Percentiles rank a stretch among this genome's conserved stretches.
Conservation (phyloP, 1,140 invertebrate genomes). For the Cydia pomonella region DNA sequence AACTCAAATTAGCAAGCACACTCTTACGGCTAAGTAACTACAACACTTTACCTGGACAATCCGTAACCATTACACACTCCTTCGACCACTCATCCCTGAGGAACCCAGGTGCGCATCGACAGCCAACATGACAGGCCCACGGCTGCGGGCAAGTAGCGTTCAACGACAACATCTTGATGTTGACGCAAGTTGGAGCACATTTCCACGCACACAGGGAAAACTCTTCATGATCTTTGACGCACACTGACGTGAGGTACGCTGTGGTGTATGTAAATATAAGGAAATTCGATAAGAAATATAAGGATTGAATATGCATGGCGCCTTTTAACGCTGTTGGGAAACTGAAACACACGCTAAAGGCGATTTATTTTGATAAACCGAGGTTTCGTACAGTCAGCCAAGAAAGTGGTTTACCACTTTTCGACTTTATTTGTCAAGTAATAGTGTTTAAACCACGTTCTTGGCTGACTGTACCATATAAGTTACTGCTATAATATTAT, state of each 20-base stretch:
- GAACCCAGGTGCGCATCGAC: conserved; percentile 62
- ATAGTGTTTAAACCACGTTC: no score
- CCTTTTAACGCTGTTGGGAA: not conserved
- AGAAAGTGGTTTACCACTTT: no score
- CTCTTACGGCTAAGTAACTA: no score
- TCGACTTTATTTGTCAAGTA: no score
- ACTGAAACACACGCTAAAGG: not conserved
- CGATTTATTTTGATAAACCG: not conserved
- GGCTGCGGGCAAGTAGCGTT: conserved; percentile 45
- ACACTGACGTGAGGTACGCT: conserved; percentile 54
- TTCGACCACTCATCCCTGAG: conserved; percentile 65
- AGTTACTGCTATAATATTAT: no score
- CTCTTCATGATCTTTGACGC: conserved; percentile 57
- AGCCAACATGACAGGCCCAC: conserved; percentile 66
- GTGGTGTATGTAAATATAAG: not conserved
- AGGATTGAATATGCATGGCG: not conserved
- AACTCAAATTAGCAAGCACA: no score
- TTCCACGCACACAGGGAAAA: conserved; percentile 67
- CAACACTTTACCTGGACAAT: conserved; percentile 58
- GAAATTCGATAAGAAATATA: conserved; percentile 16
- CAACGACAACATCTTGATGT: conserved; percentile 48
- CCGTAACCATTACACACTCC: conserved; percentile 57
- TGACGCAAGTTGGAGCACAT: conserved; percentile 68
- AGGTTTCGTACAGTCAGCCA: not conserved
- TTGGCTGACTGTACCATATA: no score